Evolutionary conservation across 2,888 invertebrate genomes (phyloP).

Genomic region (Meandrusa payeni): DNA sequence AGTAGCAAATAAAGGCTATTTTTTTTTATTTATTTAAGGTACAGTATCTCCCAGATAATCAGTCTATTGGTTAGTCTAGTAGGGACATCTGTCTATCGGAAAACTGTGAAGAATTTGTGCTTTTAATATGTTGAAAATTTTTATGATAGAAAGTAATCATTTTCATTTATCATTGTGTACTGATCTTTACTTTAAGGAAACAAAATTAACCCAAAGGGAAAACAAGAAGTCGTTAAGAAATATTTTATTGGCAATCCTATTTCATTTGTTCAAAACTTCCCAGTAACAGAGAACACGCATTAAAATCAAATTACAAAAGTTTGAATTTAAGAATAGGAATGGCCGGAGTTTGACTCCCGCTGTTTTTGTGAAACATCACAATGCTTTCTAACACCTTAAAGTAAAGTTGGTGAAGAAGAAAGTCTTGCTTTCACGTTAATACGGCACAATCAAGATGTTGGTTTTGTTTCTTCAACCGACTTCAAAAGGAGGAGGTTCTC

Average conservation of each 20-base stretch:
- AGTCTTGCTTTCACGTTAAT: no score
- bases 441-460: no score
- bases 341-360: conserved; percentile 13
- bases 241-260: conserved; percentile 11
- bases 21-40: no score
- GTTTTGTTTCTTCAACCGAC: no score
- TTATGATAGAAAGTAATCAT: no score
- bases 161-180: not conserved
- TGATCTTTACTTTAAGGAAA: conserved; percentile 1
- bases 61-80: no score
- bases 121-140: no score
- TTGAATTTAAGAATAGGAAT: conserved; percentile 20
- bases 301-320: conserved; percentile 24
- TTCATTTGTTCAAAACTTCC: conserved; percentile 9
- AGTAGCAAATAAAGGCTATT: no score
- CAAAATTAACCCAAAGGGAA: not conserved
- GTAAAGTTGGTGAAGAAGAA: not conserved
- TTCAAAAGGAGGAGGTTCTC: no score
- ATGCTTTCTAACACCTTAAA: conserved; percentile 6
- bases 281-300: conserved; percentile 19
- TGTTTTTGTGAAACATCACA: conserved; percentile 18
- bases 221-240: conserved; percentile 8
- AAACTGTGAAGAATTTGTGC: no score
- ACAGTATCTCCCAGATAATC: no score
- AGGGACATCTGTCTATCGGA: no score